Evolutionary conservation across 1,140 invertebrate species (phyloP), one percentile per base, ranked within the genome.

Genomic region (Macrobrachium nipponense): DNA sequence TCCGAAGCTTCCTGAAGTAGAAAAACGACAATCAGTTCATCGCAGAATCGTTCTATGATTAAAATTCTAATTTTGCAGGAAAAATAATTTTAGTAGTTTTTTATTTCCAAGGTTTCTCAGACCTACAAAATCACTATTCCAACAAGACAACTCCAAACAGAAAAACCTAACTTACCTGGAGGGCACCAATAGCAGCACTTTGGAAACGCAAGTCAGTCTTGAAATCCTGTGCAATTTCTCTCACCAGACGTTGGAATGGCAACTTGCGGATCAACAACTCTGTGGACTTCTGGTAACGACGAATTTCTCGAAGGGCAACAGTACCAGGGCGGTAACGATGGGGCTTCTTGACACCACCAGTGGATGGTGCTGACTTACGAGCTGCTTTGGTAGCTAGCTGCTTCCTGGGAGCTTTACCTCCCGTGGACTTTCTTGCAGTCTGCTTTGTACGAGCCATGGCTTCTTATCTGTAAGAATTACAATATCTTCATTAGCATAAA

Each of bases 401-500:
- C 91, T 97, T 97, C 66, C 96, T 93, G 51, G 96, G 96, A 88
- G 95, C 95, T 92, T 96, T 96, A 90, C 95, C 95, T 93, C 95
- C 95, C 10, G 95, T 95, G 5, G 94, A 95, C 90, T 95, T 95
- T 93, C 95, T 94, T 23, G 95, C 95, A 36, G 95, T 96, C 90
- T 96, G 95, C 93, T 96, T 96, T 8, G 95, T 96, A 94, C 95
- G 94, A 87, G 95, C 95, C 95, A 96, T 96, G 70, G 78, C 87
- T 83, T n/a, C n/a, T n/a, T 64, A 83, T 64, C 62, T 79, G 73
- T 18, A 27, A 36, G 18, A 62, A 27, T 60, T 36, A 36, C 27
- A 36, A 36, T 1, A 4, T 36, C 1, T 4, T 36, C 27, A 36
- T 36, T 36, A 36, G 27, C n/a, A n/a, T n/a, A n/a, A n/a, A n/a